These are phyloP conservation scores for Dione juno DNA, from an alignment of 2,888 invertebrate species.

Conservation along the genomic window DNA sequence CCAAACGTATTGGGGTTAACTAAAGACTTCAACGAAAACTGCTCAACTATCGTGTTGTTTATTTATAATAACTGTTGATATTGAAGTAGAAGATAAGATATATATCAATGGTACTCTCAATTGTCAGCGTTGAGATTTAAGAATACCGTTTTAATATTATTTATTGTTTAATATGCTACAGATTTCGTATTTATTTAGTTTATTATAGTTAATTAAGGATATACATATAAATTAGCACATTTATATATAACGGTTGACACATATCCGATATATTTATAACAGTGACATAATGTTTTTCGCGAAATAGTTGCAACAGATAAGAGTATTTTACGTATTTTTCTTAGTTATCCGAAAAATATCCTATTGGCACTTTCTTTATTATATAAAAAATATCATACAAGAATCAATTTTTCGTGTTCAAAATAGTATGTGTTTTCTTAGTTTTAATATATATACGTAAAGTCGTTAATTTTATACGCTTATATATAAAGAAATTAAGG, in stretches of 20 bases:
- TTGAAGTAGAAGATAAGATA: constrained; percentile 25
- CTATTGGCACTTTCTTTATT: neutral
- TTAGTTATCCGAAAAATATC: neutral
- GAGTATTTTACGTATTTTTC: neutral
- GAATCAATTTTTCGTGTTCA: neutral
- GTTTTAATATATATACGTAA: neutral
- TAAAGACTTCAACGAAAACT: constrained; percentile 61
- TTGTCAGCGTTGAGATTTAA: constrained; percentile 10
- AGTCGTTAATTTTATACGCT: constrained; percentile 2
- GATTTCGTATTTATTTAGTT: neutral
- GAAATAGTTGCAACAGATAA: constrained; percentile 20
- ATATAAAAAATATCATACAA: neutral
- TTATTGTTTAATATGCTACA: neutral
- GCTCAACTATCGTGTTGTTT: constrained; percentile 33
- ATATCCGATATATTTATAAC: constrained; percentile 39
- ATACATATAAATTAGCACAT: constrained; percentile 11
- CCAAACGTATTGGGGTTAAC: constrained; percentile 52
- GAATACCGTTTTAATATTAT: neutral
- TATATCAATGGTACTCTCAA: neutral
- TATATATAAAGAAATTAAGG: no score
- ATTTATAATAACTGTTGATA: constrained; percentile 26
- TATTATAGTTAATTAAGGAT: neutral
- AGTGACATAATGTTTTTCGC: constrained; percentile 38
- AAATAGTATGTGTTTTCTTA: neutral
- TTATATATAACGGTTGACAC: constrained; percentile 28